Conservation (phyloP, 2,888 invertebrate species). For the Luffia ferchaultella region DNA sequence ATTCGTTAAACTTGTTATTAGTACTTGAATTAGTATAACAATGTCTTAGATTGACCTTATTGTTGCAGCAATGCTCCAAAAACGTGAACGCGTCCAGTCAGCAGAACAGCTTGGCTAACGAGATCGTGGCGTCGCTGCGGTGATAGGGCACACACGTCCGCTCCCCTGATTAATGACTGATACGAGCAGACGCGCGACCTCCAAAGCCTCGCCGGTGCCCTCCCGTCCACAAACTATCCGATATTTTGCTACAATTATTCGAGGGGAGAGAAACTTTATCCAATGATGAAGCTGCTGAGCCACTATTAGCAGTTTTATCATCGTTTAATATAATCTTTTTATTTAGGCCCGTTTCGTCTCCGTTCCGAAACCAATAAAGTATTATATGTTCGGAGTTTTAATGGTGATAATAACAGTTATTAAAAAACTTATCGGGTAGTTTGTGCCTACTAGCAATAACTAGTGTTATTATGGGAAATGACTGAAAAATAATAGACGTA, state of each 20-base stretch:
- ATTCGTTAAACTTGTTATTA: too few species aligned
- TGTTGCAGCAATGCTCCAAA: constrained; percentile 64
- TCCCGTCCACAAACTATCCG: constrained; percentile 44
- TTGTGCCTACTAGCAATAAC: background rate
- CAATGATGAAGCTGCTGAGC: background rate
- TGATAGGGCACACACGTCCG: constrained; percentile 44
- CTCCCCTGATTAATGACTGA: constrained; percentile 45
- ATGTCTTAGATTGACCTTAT: too few species aligned
- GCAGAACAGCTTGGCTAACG: constrained; percentile 61
- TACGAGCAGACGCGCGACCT: constrained; percentile 22
- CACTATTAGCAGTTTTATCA: background rate
- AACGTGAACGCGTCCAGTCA: constrained; percentile 57
- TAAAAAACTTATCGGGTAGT: background rate
- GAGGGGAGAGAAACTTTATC: background rate
- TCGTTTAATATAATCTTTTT: background rate
- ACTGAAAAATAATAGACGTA: background rate
- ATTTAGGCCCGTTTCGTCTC: background rate
- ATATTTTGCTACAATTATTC: constrained; percentile 24
- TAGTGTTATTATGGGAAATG: background rate
- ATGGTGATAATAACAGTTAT: background rate
- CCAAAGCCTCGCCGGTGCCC: constrained; percentile 8
- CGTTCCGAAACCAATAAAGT: background rate
- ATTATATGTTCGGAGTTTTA: background rate
- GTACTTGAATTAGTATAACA: too few species aligned
- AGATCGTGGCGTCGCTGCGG: constrained; percentile 60